Conservation (phyloP, 2,888 invertebrate genomes). For the Callyntrura guangdongensis region DNA sequence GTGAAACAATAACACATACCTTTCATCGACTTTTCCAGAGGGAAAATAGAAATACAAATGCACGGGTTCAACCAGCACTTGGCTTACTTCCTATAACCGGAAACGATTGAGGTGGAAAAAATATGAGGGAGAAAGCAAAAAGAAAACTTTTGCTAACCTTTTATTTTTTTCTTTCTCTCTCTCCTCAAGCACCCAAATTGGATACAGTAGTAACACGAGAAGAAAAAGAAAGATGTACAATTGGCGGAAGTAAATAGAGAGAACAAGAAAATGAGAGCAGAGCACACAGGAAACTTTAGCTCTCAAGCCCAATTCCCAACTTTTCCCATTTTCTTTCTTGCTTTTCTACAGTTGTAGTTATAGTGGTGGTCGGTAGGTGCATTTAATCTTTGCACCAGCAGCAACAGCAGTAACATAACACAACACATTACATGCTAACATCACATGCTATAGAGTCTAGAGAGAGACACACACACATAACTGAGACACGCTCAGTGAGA, state of each 20-base stretch:
- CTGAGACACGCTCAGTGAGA: too few relatives aligned
- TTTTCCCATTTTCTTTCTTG: slow-evolving; percentile 38
- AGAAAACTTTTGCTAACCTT: slow-evolving; percentile 20
- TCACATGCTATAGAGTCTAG: neutral
- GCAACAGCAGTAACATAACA: neutral
- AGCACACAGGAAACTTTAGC: slow-evolving; percentile 26
- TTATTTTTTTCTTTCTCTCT: slow-evolving; percentile 35
- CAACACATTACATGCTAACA: neutral
- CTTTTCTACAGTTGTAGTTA: neutral
- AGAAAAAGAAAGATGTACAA: slow-evolving; percentile 11
- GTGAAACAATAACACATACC: neutral
- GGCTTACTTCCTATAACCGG: slow-evolving; percentile 61
- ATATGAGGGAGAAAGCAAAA: neutral
- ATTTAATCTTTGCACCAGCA: neutral
- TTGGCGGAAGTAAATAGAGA: slow-evolving; percentile 39
- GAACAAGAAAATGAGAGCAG: slow-evolving; percentile 30
- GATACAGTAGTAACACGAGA: neutral
- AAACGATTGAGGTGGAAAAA: slow-evolving; percentile 64
- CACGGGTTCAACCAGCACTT: neutral
- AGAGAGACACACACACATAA: neutral
- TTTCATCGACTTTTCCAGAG: neutral
- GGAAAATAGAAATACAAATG: neutral
- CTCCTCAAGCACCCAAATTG: neutral
- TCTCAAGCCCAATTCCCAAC: slow-evolving; percentile 40
- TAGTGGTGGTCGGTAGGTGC: neutral